phyloP scores from a whole-genome alignment of 2,888 invertebrate genomes.

The Mythimna loreyi region DNA sequence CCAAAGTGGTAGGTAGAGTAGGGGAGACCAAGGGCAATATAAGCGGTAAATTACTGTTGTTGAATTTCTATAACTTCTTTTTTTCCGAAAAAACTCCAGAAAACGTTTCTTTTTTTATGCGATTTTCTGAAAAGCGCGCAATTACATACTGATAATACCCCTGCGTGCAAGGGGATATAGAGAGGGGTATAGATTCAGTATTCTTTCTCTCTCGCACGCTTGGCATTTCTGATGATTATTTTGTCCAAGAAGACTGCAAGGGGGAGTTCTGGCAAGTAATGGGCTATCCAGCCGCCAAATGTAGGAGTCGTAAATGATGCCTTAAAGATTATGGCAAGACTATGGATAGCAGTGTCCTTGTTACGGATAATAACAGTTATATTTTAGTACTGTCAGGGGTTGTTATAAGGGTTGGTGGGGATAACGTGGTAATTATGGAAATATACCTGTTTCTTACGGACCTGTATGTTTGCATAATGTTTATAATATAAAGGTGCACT shows the following conservation, averaged over 20 bases:
- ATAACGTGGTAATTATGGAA: constrained; percentile 1
- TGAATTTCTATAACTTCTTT: no score
- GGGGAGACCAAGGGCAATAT: no score
- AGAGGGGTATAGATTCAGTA: no score
- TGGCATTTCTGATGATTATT: no score
- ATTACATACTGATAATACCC: no score
- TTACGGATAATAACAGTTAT: constrained; percentile 3
- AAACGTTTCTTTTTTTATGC: no score
- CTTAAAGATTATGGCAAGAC: constrained; percentile 2
- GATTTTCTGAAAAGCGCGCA: no score
- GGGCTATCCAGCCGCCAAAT: constrained; percentile 5
- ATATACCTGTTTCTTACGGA: background rate
- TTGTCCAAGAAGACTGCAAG: background rate
- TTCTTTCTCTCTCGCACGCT: no score
- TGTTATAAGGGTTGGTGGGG: background rate
- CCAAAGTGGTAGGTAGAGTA: no score
- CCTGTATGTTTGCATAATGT: background rate
- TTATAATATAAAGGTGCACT: background rate
- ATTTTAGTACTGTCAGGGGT: constrained; percentile 5
- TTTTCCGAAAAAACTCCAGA: no score
- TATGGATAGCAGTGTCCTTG: background rate
- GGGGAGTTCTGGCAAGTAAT: constrained; percentile 1
- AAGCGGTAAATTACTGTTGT: no score
- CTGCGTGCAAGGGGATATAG: no score
- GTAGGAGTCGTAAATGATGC: constrained; percentile 1